Conservation (phyloP, 2,888 invertebrate species). For the Catocala sponsa region DNA sequence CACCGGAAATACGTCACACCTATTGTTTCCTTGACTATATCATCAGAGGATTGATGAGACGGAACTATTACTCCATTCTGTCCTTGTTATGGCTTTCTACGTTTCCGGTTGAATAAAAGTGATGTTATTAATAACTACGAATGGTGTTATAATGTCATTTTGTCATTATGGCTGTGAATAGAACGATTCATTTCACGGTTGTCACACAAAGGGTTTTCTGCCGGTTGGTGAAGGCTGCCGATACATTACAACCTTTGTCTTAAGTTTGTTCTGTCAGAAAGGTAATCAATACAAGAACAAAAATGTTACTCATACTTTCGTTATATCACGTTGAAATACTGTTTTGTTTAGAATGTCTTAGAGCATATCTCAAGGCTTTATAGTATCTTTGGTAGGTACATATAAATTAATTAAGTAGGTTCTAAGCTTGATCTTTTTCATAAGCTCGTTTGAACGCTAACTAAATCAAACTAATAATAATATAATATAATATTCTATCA, state of each 20-base stretch:
- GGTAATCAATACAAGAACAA: too few relatives aligned
- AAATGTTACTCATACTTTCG: too few relatives aligned
- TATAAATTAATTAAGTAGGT: too few relatives aligned
- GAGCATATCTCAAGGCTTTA: too few relatives aligned
- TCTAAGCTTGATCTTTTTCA: too few relatives aligned
- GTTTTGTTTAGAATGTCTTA: too few relatives aligned
- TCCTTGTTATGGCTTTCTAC: conserved; percentile 16
- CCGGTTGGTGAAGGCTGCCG: not conserved
- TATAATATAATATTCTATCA: too few relatives aligned
- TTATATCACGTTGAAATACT: too few relatives aligned
- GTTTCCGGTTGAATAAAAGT: conserved; percentile 15
- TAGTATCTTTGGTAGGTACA: too few relatives aligned
- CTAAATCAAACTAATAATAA: too few relatives aligned
- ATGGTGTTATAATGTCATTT: conserved; percentile 18
- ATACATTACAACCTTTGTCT: not conserved
- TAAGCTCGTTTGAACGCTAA: too few relatives aligned
- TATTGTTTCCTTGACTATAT: conserved; percentile 42
- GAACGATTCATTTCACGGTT: conserved; percentile 6
- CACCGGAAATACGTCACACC: conserved; percentile 38
- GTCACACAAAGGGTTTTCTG: not conserved
- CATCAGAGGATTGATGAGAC: conserved; percentile 45
- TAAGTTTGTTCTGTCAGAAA: too few relatives aligned
- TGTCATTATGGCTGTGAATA: conserved; percentile 6
- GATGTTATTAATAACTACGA: conserved; percentile 11
- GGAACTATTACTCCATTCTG: conserved; percentile 18